Evolutionary conservation across 1,140 invertebrate species (phyloP), one percentile per base, ranked within the genome.

Genomic region (Rhopalosiphum padi): DNA sequence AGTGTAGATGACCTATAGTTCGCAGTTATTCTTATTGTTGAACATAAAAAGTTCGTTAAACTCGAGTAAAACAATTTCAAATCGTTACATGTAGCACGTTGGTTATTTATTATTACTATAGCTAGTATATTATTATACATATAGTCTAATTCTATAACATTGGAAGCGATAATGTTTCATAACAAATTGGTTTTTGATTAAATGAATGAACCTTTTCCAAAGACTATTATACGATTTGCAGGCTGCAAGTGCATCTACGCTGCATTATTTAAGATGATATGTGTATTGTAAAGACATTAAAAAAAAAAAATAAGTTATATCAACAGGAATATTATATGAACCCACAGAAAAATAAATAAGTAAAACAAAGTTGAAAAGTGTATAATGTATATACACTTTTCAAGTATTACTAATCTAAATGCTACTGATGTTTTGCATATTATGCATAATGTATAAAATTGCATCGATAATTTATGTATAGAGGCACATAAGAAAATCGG

Each of bases 41-140:
- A 68, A 90, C 53, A 23, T 43, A 5, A 90, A 5, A 90, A 90
- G 89, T 90, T 55, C 89, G 37, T 55, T 43, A 60, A 90, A 90
- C 89, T 90, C 53, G 53, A 90, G 35, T 41, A 90, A 60, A 88
- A 35, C 22, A 51, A 48, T 88, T 88, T 18, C 22, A 88, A 35
- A 88, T 88, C 7, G 48, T 35, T 51, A 88, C 11, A 43, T 30
- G 30, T 51, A 35, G 4, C 30, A 77, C n/a, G 15, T 35, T 68
- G 21, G 60, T 21, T 88, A 35, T 18, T 51, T n/a, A 88, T 88
- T 35, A 86, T 43, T 86, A 15, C 7, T 83, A 85, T 43, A 41
- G 11, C 23, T 83, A 23, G 37, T 25, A 41, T 85, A n/a, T 85
- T 86, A 41, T 86, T 46, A 46, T 46, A 7, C 18, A 46, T 46